Evolutionary conservation across 2,113 vertebrate species (phyloP).

Genomic region (Pseudonaja textilis): DNA sequence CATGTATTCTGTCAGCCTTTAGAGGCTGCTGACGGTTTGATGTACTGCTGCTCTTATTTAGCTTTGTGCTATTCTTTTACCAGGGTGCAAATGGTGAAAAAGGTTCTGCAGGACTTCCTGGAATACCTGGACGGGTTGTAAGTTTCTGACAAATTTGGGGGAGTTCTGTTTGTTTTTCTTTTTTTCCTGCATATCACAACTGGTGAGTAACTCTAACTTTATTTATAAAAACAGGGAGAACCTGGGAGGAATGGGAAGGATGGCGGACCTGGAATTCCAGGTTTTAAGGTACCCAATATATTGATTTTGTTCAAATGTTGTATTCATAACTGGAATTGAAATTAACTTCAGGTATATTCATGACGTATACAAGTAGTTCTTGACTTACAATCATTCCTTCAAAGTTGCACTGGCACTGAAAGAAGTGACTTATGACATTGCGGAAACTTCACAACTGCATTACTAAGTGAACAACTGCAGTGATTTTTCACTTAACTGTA

Average conservation of each 20-base stretch:
- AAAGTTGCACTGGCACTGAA: background rate
- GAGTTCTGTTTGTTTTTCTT: background rate
- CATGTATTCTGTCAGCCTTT: background rate
- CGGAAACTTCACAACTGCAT: no score
- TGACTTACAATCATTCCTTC: background rate
- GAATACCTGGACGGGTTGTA: conserved; percentile 82
- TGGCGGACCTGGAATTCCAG: conserved; percentile 80
- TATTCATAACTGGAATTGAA: background rate
- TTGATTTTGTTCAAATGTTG: background rate
- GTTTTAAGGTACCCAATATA: conserved; percentile 82
- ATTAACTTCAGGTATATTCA: background rate
- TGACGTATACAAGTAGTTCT: background rate
- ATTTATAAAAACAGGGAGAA: conserved; percentile 73
- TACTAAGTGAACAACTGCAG: background rate
- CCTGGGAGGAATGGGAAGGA: conserved; percentile 85
- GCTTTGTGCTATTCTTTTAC: background rate
- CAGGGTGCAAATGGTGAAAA: conserved; percentile 88
- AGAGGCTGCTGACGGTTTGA: background rate
- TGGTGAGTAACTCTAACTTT: conserved; percentile 18
- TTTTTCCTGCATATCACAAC: conserved; percentile 19
- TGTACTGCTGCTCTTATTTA: background rate
- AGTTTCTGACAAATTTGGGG: conserved; percentile 57
- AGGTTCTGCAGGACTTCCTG: conserved; percentile 79
- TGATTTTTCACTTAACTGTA: background rate
- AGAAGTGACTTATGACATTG: background rate